Evolutionary conservation across 1,140 invertebrate species (phyloP).

Genomic region (Neomicropteryx cornuta): DNA sequence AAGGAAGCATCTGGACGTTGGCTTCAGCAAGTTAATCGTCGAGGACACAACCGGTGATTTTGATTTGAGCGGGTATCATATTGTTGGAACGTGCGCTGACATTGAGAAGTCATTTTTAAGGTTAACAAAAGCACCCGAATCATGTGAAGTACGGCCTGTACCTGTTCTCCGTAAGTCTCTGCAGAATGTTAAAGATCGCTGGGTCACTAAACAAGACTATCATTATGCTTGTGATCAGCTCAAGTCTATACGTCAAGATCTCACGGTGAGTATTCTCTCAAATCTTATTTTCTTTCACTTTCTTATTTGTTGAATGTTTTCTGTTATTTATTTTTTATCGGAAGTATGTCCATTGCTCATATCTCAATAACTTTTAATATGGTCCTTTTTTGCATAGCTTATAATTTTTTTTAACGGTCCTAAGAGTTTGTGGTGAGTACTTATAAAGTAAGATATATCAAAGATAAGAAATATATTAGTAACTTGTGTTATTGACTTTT

Average conservation of each 20-base stretch:
- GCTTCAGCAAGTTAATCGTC: conserved; percentile 34
- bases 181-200: conserved; percentile 80
- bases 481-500: too few relatives aligned
- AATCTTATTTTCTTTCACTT: conserved; percentile 7
- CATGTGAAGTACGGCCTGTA: conserved; percentile 81
- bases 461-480: too few relatives aligned
- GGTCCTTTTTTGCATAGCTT: too few relatives aligned
- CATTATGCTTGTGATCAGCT: conserved; percentile 95
- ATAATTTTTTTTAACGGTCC: too few relatives aligned
- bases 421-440: too few relatives aligned
- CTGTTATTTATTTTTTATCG: conserved; percentile 11
- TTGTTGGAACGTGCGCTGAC: conserved; percentile 86
- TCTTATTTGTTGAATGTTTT: conserved; percentile 1
- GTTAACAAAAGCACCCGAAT: conserved; percentile 89
- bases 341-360: too few relatives aligned
- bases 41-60: conserved; percentile 53
- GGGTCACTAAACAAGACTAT: conserved; percentile 86
- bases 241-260: conserved; percentile 96
- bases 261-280: conserved; percentile 63
- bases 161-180: conserved; percentile 76
- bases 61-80: conserved; percentile 74
- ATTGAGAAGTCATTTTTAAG: conserved; percentile 92
- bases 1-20: conserved; percentile 22
- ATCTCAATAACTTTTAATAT: too few relatives aligned
- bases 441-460: too few relatives aligned